Evolutionary conservation across 2,797 vertebrate genomes (phyloP).

Genomic region (Gastrophryne carolinensis): DNA sequence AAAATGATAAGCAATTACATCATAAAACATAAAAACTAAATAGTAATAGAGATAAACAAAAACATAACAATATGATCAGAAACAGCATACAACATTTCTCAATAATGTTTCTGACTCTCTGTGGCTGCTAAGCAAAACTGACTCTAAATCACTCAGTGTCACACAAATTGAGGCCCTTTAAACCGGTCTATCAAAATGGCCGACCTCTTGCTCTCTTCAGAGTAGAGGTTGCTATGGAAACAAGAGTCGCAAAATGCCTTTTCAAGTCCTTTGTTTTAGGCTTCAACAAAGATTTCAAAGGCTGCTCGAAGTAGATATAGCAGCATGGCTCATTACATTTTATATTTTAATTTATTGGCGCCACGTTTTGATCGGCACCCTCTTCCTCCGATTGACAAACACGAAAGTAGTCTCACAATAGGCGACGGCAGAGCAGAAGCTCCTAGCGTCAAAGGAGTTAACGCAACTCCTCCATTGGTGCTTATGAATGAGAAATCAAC

Average conservation of each 20-base stretch:
- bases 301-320: slow-evolving; percentile 22
- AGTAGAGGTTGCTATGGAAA: slow-evolving; percentile 28
- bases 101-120: background rate
- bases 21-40: background rate
- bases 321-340: slow-evolving; percentile 2
- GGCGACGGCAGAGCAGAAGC: background rate
- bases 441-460: slow-evolving; percentile 22
- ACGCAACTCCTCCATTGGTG: background rate
- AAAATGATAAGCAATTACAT: background rate
- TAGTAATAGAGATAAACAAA: background rate
- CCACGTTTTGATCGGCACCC: slow-evolving; percentile 4
- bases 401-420: slow-evolving; percentile 2
- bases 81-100: background rate
- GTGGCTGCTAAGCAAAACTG: background rate
- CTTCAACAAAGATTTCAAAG: slow-evolving; percentile 37
- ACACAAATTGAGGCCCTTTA: slow-evolving; percentile 5
- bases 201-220: slow-evolving; percentile 3
- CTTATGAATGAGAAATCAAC: slow-evolving; percentile 26
- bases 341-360: slow-evolving; percentile 18
- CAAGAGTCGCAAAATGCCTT: background rate
- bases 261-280: slow-evolving; percentile 15
- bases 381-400: slow-evolving; percentile 20
- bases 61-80: background rate
- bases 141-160: background rate
- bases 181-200: slow-evolving; percentile 31